Percentiles rank a stretch among this genome's conserved stretches.
These are phyloP conservation scores for Sciurus vulgaris DNA, from an alignment of 2,797 vertebrate genomes.

Conservation along the genomic window DNA sequence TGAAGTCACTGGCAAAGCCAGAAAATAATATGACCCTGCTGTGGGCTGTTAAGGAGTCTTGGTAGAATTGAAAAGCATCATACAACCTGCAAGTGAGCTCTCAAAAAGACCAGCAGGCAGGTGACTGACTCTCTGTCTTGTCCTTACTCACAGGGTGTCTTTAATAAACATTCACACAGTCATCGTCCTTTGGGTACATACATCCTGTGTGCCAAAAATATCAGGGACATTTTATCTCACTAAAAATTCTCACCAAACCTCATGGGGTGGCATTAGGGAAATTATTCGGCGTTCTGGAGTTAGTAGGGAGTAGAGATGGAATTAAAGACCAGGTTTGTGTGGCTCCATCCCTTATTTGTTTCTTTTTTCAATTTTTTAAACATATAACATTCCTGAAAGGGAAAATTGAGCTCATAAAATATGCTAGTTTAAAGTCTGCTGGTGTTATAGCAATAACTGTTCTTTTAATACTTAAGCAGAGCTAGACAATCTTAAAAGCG, in stretches of 20 bases:
- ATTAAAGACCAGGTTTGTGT: not conserved
- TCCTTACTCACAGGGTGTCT: not conserved
- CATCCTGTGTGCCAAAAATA: not conserved
- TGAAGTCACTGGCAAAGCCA: not conserved
- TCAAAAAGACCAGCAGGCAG: not conserved
- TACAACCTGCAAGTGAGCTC: not conserved
- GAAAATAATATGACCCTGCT: not conserved
- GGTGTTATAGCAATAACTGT: too few species aligned
- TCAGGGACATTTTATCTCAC: not conserved
- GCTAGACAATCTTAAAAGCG: not conserved
- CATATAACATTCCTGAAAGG: conserved; percentile 3
- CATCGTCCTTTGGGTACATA: too few species aligned
- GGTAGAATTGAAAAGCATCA: not conserved
- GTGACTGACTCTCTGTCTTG: not conserved
- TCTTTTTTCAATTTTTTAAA: not conserved
- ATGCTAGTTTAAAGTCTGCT: not conserved
- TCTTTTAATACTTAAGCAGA: not conserved
- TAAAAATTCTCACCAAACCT: not conserved
- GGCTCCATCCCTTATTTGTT: not conserved
- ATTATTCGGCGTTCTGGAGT: not conserved
- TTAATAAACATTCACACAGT: not conserved
- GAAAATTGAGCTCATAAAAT: conserved; percentile 4
- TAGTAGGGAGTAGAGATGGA: not conserved
- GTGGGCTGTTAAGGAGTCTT: not conserved
- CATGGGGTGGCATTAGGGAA: not conserved